Evolutionary conservation across 2,888 invertebrate species (phyloP).

Genomic region (Phengaris arion): DNA sequence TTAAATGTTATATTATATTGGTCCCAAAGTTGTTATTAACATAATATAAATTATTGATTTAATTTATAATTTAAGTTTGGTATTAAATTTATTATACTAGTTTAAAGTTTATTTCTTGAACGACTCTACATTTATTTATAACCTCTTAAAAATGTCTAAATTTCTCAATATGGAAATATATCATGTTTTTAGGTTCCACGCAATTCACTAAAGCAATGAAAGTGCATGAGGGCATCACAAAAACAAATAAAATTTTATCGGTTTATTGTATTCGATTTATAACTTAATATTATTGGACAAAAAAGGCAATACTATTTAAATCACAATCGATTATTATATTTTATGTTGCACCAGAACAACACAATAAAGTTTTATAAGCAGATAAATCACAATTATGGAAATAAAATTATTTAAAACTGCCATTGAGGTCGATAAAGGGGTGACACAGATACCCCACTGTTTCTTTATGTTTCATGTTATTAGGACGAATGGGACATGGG

Average conservation of each 20-base stretch:
- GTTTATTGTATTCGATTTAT: slow-evolving; percentile 21
- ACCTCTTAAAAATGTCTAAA: background rate
- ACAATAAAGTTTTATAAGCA: slow-evolving; percentile 40
- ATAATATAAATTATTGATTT: background rate
- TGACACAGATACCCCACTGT: slow-evolving; percentile 74
- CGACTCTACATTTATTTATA: background rate
- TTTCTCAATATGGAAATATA: background rate
- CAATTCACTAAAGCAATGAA: background rate
- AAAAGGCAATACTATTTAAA: slow-evolving; percentile 35
- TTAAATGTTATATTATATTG: slow-evolving; percentile 24
- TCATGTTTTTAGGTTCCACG: background rate
- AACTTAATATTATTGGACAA: slow-evolving; percentile 12
- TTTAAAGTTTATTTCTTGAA: background rate
- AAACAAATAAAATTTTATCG: slow-evolving; percentile 15
- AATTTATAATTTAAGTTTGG: background rate
- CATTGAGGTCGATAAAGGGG: slow-evolving; percentile 63
- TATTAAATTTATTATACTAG: background rate
- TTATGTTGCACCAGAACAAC: slow-evolving; percentile 36
- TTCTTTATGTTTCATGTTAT: slow-evolving; percentile 74
- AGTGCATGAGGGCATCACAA: slow-evolving; percentile 4
- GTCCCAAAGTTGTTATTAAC: background rate
- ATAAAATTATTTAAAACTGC: slow-evolving; percentile 48
- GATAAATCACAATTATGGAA: slow-evolving; percentile 42
- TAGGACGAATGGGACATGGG: slow-evolving; percentile 58
- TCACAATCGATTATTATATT: slow-evolving; percentile 41